A percentile compares a stretch with the other conserved stretches of the same genome.
These are phyloP conservation scores for Paramormyrops hopkinsi DNA, from an alignment of 2,797 vertebrate species.

Conservation along the genomic window DNA sequence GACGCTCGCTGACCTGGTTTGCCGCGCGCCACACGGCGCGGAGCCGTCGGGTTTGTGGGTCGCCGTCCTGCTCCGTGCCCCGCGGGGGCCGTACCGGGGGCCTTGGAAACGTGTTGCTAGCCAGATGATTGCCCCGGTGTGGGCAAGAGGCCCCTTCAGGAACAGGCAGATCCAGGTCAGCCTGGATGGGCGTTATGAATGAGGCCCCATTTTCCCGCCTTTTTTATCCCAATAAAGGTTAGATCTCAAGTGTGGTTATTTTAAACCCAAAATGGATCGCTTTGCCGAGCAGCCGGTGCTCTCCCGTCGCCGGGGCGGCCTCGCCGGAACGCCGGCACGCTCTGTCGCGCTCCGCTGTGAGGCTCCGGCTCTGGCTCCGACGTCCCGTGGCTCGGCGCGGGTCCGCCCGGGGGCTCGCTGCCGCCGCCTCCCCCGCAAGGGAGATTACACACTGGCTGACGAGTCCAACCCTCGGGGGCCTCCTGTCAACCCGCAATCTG, in stretches of 20 bases:
- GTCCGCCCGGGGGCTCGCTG: constrained; percentile 30
- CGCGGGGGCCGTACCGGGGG: neutral
- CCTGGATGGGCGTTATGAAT: constrained; percentile 62
- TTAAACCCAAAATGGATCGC: constrained; percentile 73
- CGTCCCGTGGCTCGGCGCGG: neutral
- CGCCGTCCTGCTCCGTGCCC: neutral
- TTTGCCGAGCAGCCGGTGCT: constrained; percentile 65
- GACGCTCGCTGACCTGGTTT: neutral
- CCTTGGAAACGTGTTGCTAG: constrained; percentile 51
- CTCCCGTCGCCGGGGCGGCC: constrained; percentile 50
- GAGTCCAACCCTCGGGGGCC: constrained; percentile 54
- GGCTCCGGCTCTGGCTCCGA: constrained; percentile 21
- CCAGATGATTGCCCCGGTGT: constrained; percentile 69
- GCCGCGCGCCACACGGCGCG: neutral
- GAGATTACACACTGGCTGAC: constrained; percentile 50
- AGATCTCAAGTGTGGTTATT: constrained; percentile 75
- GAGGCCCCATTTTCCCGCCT: constrained; percentile 63
- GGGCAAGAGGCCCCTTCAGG: constrained; percentile 63
- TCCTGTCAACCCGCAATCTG: constrained; percentile 59
- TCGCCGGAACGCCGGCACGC: constrained; percentile 57
- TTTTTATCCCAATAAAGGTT: constrained; percentile 76
- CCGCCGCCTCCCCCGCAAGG: constrained; percentile 43
- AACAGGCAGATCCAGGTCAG: constrained; percentile 71
- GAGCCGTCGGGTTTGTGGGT: neutral
- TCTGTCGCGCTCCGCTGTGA: constrained; percentile 29